A percentile compares a stretch with the other conserved stretches of the same genome.
Conservation (phyloP, 1,140 invertebrate species). For the Caenorhabditis inopinata region DNA sequence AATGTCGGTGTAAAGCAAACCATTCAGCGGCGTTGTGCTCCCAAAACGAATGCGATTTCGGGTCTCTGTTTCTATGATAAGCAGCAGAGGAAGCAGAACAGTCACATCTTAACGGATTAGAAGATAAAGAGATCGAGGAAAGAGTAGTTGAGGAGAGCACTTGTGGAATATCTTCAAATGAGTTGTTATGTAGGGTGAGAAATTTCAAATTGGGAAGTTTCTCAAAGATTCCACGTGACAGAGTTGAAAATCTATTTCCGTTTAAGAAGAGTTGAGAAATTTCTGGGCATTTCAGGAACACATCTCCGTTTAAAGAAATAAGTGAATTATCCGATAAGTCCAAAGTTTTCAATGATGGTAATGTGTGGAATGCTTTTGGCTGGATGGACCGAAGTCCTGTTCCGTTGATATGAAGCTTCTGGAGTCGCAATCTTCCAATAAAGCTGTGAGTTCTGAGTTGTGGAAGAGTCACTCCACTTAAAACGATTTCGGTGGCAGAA, state of each 20-base stretch:
- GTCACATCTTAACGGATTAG: constrained; percentile 62
- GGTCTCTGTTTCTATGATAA: constrained; percentile 30
- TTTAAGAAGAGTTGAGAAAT: constrained; percentile 51
- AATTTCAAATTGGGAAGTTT: constrained; percentile 54
- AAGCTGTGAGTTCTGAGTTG: constrained; percentile 53
- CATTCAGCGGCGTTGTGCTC: constrained; percentile 42
- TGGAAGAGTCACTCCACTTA: constrained; percentile 51
- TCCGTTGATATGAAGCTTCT: constrained; percentile 56
- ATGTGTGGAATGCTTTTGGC: constrained; percentile 55
- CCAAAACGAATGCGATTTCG: background rate
- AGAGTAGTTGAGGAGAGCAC: background rate
- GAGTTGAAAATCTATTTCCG: constrained; percentile 48
- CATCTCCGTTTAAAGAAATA: constrained; percentile 29
- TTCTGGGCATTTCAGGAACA: constrained; percentile 44
- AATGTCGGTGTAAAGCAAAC: constrained; percentile 46
- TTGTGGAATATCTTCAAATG: background rate
- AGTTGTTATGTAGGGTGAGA: constrained; percentile 39
- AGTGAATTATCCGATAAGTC: constrained; percentile 48
- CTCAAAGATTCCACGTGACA: constrained; percentile 47
- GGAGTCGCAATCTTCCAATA: constrained; percentile 49
- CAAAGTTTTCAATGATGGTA: constrained; percentile 50
- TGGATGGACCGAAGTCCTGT: constrained; percentile 52
- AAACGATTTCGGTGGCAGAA: constrained; percentile 58
- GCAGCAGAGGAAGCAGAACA: constrained; percentile 25
- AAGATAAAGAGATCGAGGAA: constrained; percentile 38